A percentile compares a stretch with the other conserved stretches of the same genome.
Conservation (phyloP, 2,113 vertebrate genomes). For the Falco punctatus region DNA sequence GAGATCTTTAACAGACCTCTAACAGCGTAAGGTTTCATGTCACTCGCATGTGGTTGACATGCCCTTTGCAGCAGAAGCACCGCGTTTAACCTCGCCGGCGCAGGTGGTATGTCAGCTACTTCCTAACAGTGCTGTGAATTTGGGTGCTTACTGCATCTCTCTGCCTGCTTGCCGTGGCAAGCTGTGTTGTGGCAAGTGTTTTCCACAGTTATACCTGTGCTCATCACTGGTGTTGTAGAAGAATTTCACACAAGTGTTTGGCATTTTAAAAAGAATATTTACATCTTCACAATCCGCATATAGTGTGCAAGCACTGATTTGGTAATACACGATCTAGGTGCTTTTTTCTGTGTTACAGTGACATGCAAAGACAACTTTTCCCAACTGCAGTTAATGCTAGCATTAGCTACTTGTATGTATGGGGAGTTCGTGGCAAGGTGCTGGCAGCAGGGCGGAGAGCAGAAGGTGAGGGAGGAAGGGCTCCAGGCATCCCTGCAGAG, state of each 20-base stretch:
- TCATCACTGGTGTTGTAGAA: not conserved
- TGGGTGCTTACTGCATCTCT: no score
- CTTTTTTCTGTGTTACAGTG: not conserved
- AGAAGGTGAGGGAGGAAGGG: not conserved
- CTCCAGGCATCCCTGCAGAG: not conserved
- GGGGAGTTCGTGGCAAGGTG: not conserved
- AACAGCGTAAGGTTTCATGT: not conserved
- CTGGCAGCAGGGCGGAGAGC: not conserved
- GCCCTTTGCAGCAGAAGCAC: not conserved
- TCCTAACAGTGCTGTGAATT: not conserved
- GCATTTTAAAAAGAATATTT: not conserved
- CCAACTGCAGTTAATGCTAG: not conserved
- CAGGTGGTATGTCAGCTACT: not conserved
- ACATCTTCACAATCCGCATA: not conserved
- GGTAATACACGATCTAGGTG: not conserved
- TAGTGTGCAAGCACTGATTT: not conserved
- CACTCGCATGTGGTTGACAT: not conserved
- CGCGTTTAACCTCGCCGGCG: not conserved
- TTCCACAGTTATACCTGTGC: not conserved
- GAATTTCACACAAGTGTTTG: not conserved
- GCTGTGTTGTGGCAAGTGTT: not conserved
- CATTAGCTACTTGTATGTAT: not conserved
- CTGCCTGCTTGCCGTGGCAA: fast-evolving
- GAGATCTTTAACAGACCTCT: not conserved
- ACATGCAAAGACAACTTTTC: not conserved